Evolutionary conservation across 2,797 vertebrate species (phyloP).

Genomic region (Poeciliopsis presidionis): DNA sequence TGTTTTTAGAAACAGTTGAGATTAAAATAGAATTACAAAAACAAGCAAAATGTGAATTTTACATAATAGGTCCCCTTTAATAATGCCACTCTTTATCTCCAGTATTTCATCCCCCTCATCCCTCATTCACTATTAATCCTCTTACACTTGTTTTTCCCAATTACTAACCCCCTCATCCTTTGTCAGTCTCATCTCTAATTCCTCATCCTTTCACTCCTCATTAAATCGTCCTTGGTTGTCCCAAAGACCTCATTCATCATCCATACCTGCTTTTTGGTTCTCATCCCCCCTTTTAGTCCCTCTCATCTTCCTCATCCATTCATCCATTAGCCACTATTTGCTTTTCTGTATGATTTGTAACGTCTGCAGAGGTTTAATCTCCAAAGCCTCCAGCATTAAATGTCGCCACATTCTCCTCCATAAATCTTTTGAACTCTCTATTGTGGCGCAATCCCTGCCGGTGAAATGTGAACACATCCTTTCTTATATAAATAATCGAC

Average conservation of each 20-base stretch:
- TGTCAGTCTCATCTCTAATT: not conserved
- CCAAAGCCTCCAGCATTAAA: not conserved
- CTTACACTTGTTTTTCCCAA: not conserved
- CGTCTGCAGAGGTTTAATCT: not conserved
- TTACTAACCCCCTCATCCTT: not conserved
- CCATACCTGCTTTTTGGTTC: not conserved
- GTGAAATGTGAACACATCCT: not conserved
- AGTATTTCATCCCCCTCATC: not conserved
- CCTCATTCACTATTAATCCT: not conserved
- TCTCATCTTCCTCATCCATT: constrained; percentile 6
- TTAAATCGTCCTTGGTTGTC: not conserved
- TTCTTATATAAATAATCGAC: not conserved
- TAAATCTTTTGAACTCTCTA: constrained; percentile 7
- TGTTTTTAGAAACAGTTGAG: no score
- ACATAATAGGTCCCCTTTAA: no score
- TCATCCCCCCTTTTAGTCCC: not conserved
- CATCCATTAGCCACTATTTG: not conserved
- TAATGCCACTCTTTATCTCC: not conserved
- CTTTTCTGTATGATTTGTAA: constrained; percentile 1
- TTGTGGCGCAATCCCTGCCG: not conserved
- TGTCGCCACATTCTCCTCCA: not conserved
- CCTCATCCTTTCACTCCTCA: not conserved
- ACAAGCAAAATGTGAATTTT: no score
- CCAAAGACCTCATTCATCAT: not conserved
- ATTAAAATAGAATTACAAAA: no score